Conservation (phyloP, 2,888 invertebrate genomes). For the Tipula vernalis region DNA sequence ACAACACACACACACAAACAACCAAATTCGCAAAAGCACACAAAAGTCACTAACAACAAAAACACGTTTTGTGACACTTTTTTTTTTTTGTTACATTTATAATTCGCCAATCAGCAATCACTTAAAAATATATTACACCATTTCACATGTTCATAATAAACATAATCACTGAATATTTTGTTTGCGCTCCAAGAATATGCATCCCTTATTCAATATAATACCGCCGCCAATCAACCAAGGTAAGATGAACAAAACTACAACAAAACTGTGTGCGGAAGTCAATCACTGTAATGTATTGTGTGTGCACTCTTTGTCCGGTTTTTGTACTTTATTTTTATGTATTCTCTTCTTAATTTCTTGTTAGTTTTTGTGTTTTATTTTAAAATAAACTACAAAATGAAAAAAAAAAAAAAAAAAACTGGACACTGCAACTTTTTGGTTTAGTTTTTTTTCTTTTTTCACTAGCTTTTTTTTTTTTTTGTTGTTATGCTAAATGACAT, state of each 20-base stretch:
- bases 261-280: slow-evolving; percentile 7
- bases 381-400: slow-evolving; percentile 5
- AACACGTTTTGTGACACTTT: slow-evolving; percentile 7
- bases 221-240: background rate
- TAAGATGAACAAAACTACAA: background rate
- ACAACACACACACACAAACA: background rate
- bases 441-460: slow-evolving; percentile 8
- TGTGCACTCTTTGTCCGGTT: slow-evolving; percentile 9
- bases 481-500: background rate
- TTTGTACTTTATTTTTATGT: slow-evolving; percentile 7
- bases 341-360: background rate
- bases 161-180: background rate
- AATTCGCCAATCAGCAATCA: background rate
- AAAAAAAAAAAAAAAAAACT: background rate
- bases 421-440: slow-evolving; percentile 11
- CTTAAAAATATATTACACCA: background rate
- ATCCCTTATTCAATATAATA: background rate
- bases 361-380: slow-evolving; percentile 1
- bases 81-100: background rate
- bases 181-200: background rate
- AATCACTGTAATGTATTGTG: slow-evolving; percentile 1
- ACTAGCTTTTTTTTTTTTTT: background rate
- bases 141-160: background rate
- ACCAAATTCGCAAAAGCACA: background rate
- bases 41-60: background rate